Conservation (phyloP, 2,113 vertebrate genomes). For the Myanophis thanlyinensis region DNA sequence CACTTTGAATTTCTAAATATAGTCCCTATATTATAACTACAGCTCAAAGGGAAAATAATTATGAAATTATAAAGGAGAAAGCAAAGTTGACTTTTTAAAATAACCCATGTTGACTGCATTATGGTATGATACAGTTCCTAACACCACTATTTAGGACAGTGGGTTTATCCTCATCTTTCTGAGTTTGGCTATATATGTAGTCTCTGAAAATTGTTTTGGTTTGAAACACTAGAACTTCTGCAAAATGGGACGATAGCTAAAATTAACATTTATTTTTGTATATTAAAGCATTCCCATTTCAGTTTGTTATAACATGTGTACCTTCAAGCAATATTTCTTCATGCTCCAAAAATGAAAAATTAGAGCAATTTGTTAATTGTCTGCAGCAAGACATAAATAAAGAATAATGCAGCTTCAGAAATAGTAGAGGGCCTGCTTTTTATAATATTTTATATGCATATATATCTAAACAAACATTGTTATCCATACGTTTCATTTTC, state of each 20-base stretch:
- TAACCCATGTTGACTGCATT: constrained; percentile 50
- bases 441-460: background rate
- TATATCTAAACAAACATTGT: background rate
- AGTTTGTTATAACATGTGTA: background rate
- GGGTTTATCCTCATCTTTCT: constrained; percentile 9
- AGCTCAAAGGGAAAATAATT: background rate
- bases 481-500: background rate
- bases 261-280: background rate
- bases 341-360: background rate
- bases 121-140: constrained; percentile 19
- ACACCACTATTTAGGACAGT: background rate
- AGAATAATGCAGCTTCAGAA: background rate
- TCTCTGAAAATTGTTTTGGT: background rate
- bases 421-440: background rate
- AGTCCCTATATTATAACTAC: background rate
- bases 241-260: background rate
- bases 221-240: background rate
- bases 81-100: constrained; percentile 20
- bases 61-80: constrained; percentile 36
- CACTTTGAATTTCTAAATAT: background rate
- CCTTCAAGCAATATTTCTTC: background rate
- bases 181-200: constrained; percentile 24
- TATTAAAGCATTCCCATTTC: background rate
- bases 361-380: background rate
- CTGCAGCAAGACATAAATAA: background rate